Percentiles rank a stretch among this genome's conserved stretches.
phyloP scores from a whole-genome alignment of 2,113 vertebrate species.

The Rhinoptilus africanus region DNA sequence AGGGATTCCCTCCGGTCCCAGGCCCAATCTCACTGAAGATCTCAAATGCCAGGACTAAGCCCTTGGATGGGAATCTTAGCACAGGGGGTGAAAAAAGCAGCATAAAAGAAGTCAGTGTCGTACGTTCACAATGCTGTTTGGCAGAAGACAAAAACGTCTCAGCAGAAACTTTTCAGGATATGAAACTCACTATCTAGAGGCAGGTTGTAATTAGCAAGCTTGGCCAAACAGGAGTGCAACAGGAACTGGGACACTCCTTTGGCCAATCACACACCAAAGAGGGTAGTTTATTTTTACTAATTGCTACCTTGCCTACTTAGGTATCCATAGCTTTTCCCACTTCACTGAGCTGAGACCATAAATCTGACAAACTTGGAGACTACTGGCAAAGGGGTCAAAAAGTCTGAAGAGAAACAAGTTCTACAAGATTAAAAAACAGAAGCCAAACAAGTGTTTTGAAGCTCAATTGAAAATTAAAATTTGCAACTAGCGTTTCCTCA shows the following conservation, averaged over 20 bases:
- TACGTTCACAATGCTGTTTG: neutral
- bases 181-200: neutral
- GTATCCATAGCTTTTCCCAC: neutral
- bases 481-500: neutral
- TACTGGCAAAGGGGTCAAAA: neutral
- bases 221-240: neutral
- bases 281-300: neutral
- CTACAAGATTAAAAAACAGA: neutral
- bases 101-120: rapidly evolving
- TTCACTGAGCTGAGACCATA: neutral
- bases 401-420: conserved; percentile 28
- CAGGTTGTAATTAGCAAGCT: neutral
- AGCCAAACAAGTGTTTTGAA: neutral
- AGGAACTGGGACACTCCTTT: neutral
- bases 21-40: neutral
- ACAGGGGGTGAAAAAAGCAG: neutral
- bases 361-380: conserved; percentile 12
- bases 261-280: neutral
- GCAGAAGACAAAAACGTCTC: neutral
- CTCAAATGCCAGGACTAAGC: neutral
- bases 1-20: neutral
- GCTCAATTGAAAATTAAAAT: neutral
- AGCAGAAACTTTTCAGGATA: neutral
- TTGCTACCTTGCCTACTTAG: neutral
- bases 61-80: neutral